Conservation (phyloP, 1,140 invertebrate species). For the Drosophila azteca region DNA sequence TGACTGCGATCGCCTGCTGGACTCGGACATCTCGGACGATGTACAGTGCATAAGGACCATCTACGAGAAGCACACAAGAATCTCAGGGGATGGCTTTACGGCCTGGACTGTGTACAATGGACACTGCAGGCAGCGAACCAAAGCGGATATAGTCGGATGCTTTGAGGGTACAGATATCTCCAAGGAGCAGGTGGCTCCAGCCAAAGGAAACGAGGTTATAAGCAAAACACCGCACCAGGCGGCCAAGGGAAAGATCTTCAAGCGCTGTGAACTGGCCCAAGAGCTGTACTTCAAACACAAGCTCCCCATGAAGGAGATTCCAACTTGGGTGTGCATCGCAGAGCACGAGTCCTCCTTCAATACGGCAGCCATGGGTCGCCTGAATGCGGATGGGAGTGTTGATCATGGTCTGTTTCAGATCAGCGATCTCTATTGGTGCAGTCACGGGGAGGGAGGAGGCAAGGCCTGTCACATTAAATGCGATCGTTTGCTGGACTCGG, state of each 20-base stretch:
- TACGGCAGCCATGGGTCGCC: conserved; percentile 86
- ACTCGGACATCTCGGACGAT: conserved; percentile 89
- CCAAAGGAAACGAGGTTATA: conserved; percentile 11
- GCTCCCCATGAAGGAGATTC: conserved; percentile 66
- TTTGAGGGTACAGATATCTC: conserved; percentile 48
- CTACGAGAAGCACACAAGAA: conserved; percentile 86
- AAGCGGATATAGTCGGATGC: conserved; percentile 62
- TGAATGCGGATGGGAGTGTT: conserved; percentile 83
- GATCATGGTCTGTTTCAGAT: conserved; percentile 87
- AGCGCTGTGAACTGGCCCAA: conserved; percentile 88
- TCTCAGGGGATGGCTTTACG: conserved; percentile 88
- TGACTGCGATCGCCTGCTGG: conserved; percentile 85
- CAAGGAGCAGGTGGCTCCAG: neutral
- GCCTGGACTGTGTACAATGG: conserved; percentile 85
- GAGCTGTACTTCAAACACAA: conserved; percentile 86
- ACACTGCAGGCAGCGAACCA: conserved; percentile 67
- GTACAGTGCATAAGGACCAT: conserved; percentile 87
- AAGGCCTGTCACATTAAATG: conserved; percentile 87
- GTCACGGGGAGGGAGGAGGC: conserved; percentile 85
- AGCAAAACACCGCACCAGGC: conserved; percentile 14
- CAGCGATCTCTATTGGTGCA: conserved; percentile 88
- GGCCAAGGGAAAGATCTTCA: conserved; percentile 85
- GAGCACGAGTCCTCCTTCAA: conserved; percentile 89
- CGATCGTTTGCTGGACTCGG: conserved; percentile 86
- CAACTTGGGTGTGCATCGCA: conserved; percentile 90